Percentiles rank a stretch among this genome's conserved stretches.
These are phyloP conservation scores for Porites lutea DNA, from an alignment of 64 coral and sea anemone genomes.

Conservation along the genomic window DNA sequence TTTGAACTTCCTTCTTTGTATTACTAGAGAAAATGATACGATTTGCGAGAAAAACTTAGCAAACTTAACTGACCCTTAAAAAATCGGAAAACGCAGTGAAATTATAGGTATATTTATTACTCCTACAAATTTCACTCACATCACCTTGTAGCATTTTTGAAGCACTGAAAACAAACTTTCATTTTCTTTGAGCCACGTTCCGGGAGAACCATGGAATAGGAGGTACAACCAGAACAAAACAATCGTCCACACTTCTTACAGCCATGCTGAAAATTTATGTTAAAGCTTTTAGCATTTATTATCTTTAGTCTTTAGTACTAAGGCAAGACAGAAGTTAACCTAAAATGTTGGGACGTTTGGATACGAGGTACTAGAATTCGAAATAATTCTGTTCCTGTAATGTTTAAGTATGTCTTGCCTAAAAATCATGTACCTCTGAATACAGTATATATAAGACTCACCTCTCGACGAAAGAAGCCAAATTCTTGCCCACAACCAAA, in stretches of 20 bases:
- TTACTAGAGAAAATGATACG: neutral
- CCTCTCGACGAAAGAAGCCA: conserved; percentile 95
- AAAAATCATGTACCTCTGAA: too few relatives aligned
- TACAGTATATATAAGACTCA: neutral
- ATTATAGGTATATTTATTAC: too few relatives aligned
- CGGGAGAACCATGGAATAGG: conserved; percentile 79
- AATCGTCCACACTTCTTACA: conserved; percentile 94
- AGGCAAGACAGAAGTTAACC: too few relatives aligned
- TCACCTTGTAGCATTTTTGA: conserved; percentile 68
- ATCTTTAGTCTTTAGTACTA: too few relatives aligned
- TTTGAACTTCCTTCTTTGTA: neutral
- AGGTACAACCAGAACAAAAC: conserved; percentile 86
- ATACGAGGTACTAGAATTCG: too few relatives aligned
- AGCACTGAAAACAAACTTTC: conserved; percentile 92
- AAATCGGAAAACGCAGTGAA: neutral
- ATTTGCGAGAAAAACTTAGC: too few relatives aligned
- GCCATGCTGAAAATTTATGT: conserved; percentile 64
- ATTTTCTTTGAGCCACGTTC: conserved; percentile 71
- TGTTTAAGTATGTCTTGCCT: too few relatives aligned
- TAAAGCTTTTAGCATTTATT: too few relatives aligned
- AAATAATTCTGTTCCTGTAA: too few relatives aligned
- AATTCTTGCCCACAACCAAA: conserved; percentile 97
- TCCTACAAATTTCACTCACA: neutral
- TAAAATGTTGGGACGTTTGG: too few relatives aligned
- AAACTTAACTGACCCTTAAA: neutral